Conservation (phyloP, 23 tunicate genomes). For the Botrylloides violaceus region DNA sequence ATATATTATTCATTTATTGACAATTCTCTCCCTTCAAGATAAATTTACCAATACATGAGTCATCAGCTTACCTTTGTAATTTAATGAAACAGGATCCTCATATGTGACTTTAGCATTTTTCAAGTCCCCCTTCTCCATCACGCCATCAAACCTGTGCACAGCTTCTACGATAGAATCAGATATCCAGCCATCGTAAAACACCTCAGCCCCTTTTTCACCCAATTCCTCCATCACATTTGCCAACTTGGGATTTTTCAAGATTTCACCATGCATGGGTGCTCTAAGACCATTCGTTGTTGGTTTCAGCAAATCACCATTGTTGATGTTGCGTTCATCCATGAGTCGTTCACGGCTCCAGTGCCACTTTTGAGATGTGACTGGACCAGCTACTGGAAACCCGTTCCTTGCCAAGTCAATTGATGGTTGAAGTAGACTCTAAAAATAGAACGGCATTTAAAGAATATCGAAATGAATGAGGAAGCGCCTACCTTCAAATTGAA, state of each 20-base stretch:
- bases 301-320: conserved; percentile 38
- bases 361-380: conserved; percentile 49
- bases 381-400: conserved; percentile 77
- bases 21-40: conserved; percentile 1
- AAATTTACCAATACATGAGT: not conserved
- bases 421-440: conserved; percentile 48
- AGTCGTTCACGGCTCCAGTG: not conserved
- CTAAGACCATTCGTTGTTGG: not conserved
- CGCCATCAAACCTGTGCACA: conserved; percentile 45
- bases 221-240: conserved; percentile 53
- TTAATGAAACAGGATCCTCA: conserved; percentile 67
- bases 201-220: conserved; percentile 66
- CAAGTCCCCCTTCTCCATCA: conserved; percentile 42
- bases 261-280: conserved; percentile 57
- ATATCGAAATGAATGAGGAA: not conserved
- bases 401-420: conserved; percentile 51
- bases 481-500: conserved; percentile 39
- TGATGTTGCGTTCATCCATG: conserved; percentile 14
- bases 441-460: not conserved
- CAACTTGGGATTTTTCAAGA: conserved; percentile 57
- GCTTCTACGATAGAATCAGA: conserved; percentile 71
- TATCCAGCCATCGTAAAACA: conserved; percentile 90
- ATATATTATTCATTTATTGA: too few relatives aligned
- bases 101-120: conserved; percentile 25
- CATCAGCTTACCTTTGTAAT: conserved; percentile 59